phyloP scores from a whole-genome alignment of 1,140 invertebrate species.

The Musca domestica region DNA sequence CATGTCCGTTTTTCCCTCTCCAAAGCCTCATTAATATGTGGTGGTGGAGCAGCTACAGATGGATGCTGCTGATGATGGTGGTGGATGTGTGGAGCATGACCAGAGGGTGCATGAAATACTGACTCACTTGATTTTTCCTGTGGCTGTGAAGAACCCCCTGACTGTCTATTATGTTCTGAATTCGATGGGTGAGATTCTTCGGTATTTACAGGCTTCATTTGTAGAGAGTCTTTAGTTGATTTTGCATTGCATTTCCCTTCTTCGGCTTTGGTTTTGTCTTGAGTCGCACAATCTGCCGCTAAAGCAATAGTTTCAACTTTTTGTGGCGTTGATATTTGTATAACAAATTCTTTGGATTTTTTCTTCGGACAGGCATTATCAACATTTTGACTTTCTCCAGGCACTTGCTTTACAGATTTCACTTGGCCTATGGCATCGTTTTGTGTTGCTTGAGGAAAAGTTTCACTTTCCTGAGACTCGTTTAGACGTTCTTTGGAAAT shows the following conservation, averaged over 20 bases:
- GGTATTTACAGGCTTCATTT: neutral
- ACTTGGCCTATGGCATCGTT: neutral
- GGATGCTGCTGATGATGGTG: no score
- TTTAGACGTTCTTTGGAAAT: neutral
- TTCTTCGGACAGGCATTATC: slow-evolving; percentile 12
- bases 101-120: neutral
- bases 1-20: slow-evolving; percentile 24
- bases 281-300: neutral
- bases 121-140: neutral
- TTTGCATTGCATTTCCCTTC: neutral
- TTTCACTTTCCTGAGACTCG: neutral
- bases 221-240: neutral
- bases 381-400: neutral
- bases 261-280: neutral
- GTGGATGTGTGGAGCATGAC: neutral
- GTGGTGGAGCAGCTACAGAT: neutral
- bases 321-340: slow-evolving; percentile 40
- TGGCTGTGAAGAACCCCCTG: neutral
- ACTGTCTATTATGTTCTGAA: neutral
- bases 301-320: slow-evolving; percentile 24
- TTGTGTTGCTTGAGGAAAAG: neutral
- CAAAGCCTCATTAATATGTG: neutral
- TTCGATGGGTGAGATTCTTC: neutral
- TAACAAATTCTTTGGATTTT: slow-evolving; percentile 32
- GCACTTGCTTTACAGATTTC: neutral